Evolutionary conservation across 2,797 vertebrate species (phyloP), one percentile per base, ranked within the genome.

Genomic region (Heteromormyrus szaboi): DNA sequence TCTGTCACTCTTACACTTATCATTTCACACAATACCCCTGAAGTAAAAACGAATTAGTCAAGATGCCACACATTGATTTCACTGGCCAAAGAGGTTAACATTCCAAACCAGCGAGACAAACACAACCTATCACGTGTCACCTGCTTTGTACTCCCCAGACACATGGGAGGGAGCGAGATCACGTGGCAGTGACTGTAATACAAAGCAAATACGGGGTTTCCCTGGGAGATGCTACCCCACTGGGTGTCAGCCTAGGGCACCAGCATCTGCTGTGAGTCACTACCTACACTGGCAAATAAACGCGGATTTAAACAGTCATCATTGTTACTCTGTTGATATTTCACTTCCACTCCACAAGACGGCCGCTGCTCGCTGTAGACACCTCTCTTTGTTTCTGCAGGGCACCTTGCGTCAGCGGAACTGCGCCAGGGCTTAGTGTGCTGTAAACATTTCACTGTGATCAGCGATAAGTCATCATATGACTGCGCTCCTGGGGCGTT

Each of bases 391-490:
- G 81, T 51, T 51, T 53, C 76, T 11, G 88, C 46, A 9, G 2
- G 29, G 17, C 59, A 72, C 56, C 22, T 12, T n/a, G 33, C 44
- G 11, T 72, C 29, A 89, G 56, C 88, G 48, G 41, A 65, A 65
- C 54, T 33, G 12, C 2, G 14, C 5, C 33, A 85, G 54, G 17
- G 65, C 65, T 72, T 72, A 72, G 65, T 72, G 87, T 88, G 33
- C 81, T 25, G 33, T 50, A 89, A 89, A 86, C 84, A 53, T 72
- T 68, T 89, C 59, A 65, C n/a, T 65, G 50, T 83, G 56, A 33
- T 86, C 84, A 51, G 7, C 46, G 46, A 48, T n/a, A 85, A 86
- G 84, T 85, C 48, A 68, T 53, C 25, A n/a, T 88, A 19, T 29
- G 46, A 89, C 44, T 37, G 88, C 6, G 17, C 54, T 89, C 59